phyloP scores from a whole-genome alignment of 2,888 invertebrate genomes.

The Drosophila histrio region DNA sequence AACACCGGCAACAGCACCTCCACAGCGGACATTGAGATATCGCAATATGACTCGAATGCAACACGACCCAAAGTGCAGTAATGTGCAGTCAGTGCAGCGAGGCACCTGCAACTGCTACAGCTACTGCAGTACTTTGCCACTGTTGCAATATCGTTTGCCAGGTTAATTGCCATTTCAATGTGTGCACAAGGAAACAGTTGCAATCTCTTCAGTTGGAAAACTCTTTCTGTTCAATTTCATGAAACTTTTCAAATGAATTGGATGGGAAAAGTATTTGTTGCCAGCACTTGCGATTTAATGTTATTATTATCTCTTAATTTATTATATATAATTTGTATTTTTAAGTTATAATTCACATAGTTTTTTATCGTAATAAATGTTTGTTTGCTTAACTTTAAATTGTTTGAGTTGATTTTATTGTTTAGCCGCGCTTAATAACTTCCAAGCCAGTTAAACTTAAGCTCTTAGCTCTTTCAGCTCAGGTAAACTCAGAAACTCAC shows the following conservation, averaged over 20 bases:
- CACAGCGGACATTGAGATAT: slow-evolving; percentile 80
- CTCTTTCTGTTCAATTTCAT: slow-evolving; percentile 16
- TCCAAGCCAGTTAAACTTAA: slow-evolving; percentile 65
- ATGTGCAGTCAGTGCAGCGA: slow-evolving; percentile 14
- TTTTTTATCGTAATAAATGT: slow-evolving; percentile 50
- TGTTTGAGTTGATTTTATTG: slow-evolving; percentile 4
- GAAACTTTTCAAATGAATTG: slow-evolving; percentile 21
- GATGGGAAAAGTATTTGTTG: slow-evolving; percentile 34
- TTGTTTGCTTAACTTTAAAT: slow-evolving; percentile 23
- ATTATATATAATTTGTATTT: slow-evolving; percentile 30
- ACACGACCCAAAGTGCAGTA: slow-evolving; percentile 56
- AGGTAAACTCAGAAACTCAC: slow-evolving; percentile 13
- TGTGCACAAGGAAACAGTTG: slow-evolving; percentile 42
- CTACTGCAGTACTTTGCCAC: neutral
- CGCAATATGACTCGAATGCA: slow-evolving; percentile 54
- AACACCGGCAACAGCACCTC: slow-evolving; percentile 53
- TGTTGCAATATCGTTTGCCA: slow-evolving; percentile 24
- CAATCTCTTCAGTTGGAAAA: slow-evolving; percentile 43
- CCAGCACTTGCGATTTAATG: slow-evolving; percentile 51
- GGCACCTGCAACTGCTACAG: slow-evolving; percentile 5
- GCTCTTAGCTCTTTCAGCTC: slow-evolving; percentile 50
- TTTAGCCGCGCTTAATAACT: slow-evolving; percentile 71
- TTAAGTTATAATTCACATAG: slow-evolving; percentile 22
- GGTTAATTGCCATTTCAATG: slow-evolving; percentile 50
- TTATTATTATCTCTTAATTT: slow-evolving; percentile 40